phyloP scores from a whole-genome alignment of 1,140 invertebrate species.

The Drosophila carrolli region DNA sequence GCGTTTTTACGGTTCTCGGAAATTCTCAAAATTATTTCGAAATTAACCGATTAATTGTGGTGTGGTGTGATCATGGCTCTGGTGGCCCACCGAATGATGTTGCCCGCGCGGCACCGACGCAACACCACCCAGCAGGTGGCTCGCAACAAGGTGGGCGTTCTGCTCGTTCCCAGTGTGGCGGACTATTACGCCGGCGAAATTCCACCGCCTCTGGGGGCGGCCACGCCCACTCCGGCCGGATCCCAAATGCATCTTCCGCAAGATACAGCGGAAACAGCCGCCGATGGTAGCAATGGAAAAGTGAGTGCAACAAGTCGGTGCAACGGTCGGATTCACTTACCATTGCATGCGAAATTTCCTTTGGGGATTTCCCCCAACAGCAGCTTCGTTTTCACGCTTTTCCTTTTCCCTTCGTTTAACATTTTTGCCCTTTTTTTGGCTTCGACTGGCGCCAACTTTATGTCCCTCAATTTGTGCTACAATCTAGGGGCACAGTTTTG shows the following conservation, averaged over 20 bases:
- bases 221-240: slow-evolving; percentile 16
- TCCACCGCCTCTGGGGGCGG: not conserved
- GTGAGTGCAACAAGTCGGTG: slow-evolving; percentile 78
- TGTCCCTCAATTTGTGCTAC: slow-evolving; percentile 28
- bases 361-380: slow-evolving; percentile 10
- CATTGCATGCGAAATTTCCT: slow-evolving; percentile 24
- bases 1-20: not conserved
- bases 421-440: slow-evolving; percentile 2
- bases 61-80: slow-evolving; percentile 63
- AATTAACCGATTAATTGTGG: not conserved
- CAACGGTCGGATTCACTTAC: slow-evolving; percentile 25
- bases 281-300: slow-evolving; percentile 39
- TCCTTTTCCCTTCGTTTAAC: not conserved
- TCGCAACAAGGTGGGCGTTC: slow-evolving; percentile 75
- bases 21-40: not conserved
- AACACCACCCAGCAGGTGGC: slow-evolving; percentile 54
- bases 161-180: slow-evolving; percentile 67
- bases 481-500: slow-evolving; percentile 30
- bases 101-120: slow-evolving; percentile 61
- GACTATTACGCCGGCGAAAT: slow-evolving; percentile 54
- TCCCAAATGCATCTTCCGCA: slow-evolving; percentile 42
- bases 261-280: slow-evolving; percentile 25
- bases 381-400: slow-evolving; percentile 13
- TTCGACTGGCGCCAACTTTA: slow-evolving; percentile 74
- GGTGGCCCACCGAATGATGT: slow-evolving; percentile 81